These are phyloP conservation scores for Arvicanthis niloticus DNA, from an alignment of 2,113 vertebrate species.

Conservation along the genomic window DNA sequence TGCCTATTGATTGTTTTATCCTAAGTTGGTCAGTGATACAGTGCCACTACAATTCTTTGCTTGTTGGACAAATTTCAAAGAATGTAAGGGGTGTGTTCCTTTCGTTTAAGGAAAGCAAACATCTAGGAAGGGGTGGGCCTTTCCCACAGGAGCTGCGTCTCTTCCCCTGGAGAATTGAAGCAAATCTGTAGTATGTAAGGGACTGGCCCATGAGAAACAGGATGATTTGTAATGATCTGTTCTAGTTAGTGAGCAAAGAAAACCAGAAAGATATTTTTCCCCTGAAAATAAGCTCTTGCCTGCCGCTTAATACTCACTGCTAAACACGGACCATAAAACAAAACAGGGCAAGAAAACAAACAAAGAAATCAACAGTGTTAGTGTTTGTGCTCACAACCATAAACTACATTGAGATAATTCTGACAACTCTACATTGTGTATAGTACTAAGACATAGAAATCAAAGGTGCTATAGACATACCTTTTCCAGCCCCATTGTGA, in stretches of 20 bases:
- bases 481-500: background rate
- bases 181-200: constrained; percentile 74
- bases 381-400: background rate
- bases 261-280: background rate
- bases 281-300: background rate
- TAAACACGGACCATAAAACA: constrained; percentile 38
- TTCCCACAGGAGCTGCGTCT: constrained; percentile 82
- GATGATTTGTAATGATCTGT: constrained; percentile 63
- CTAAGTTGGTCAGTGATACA: constrained; percentile 36
- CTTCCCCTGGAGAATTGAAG: constrained; percentile 80
- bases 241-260: constrained; percentile 54
- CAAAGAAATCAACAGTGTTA: constrained; percentile 13
- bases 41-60: constrained; percentile 68
- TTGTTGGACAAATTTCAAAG: constrained; percentile 82
- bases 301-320: constrained; percentile 10
- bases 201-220: constrained; percentile 73
- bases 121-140: constrained; percentile 77
- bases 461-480: background rate
- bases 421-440: constrained; percentile 25
- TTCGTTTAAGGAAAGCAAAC: constrained; percentile 79
- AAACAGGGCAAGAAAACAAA: background rate
- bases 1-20: constrained; percentile 39
- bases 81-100: constrained; percentile 75
- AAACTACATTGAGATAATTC: constrained; percentile 44
- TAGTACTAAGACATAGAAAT: background rate